phyloP scores from a whole-genome alignment of 30 jellyfish, hydroid and myxozoan species.

The Turritopsis rubra region DNA sequence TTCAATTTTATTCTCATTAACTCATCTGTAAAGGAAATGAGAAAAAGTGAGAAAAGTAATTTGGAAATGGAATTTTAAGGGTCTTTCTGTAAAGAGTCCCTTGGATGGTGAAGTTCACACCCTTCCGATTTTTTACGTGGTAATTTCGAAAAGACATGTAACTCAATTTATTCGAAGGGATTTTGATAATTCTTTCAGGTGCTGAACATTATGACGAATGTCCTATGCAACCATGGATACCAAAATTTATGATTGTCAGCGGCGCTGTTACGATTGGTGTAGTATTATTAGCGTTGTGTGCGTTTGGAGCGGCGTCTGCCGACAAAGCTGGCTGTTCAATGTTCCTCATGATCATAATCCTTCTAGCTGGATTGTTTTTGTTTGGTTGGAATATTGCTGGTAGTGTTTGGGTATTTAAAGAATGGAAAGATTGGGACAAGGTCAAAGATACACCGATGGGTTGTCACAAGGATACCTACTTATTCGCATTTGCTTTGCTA shows the following conservation, averaged over 20 bases:
- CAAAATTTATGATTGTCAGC: constrained; percentile 16
- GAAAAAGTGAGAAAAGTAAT: no score
- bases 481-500: neutral
- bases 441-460: constrained; percentile 9
- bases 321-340: neutral
- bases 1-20: no score
- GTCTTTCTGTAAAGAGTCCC: neutral
- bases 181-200: neutral
- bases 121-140: no score
- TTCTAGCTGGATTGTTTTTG: constrained; percentile 1
- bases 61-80: no score
- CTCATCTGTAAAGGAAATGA: no score
- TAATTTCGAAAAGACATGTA: no score
- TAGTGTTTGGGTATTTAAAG: constrained; percentile 15
- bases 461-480: constrained; percentile 18
- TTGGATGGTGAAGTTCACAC: no score
- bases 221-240: constrained; percentile 28
- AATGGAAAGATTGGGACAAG: constrained; percentile 16
- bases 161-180: no score
- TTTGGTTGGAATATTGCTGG: constrained; percentile 18
- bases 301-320: neutral
- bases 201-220: constrained; percentile 18
- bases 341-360: neutral
- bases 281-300: neutral
- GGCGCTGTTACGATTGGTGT: constrained; percentile 11